Evolutionary conservation across 2,888 invertebrate genomes (phyloP).

Genomic region (Eupithecia exiguata): DNA sequence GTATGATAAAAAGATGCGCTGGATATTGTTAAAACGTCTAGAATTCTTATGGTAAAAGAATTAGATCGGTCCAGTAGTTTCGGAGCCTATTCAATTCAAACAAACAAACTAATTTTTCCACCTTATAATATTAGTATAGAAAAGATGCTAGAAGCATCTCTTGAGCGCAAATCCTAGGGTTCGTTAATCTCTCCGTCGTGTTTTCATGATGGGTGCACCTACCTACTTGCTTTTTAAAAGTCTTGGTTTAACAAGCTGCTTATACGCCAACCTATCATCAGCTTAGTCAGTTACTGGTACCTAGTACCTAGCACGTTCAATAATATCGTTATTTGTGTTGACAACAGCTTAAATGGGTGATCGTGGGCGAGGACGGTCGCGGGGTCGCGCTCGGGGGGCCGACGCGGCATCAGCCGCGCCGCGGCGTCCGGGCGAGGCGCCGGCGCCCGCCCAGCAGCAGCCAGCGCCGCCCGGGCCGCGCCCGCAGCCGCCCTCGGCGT

Average conservation of each 20-base stretch:
- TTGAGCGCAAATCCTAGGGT: too few relatives aligned
- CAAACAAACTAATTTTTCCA: too few relatives aligned
- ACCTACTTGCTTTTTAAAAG: neutral
- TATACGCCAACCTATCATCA: neutral
- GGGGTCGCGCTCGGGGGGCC: slow-evolving; percentile 68
- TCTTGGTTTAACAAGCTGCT: neutral
- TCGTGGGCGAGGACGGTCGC: slow-evolving; percentile 68
- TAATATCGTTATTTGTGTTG: neutral
- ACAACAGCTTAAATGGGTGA: slow-evolving; percentile 60
- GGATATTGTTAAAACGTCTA: too few relatives aligned
- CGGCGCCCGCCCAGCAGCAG: slow-evolving; percentile 49
- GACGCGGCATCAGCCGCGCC: slow-evolving; percentile 53
- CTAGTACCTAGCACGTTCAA: neutral
- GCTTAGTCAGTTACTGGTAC: neutral
- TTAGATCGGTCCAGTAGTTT: too few relatives aligned
- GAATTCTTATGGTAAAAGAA: too few relatives aligned
- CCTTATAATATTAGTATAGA: too few relatives aligned
- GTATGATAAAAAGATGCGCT: too few relatives aligned
- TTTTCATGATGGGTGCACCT: neutral
- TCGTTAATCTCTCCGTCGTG: too few relatives aligned
- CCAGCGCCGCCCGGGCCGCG: slow-evolving; percentile 56
- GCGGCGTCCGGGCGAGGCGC: slow-evolving; percentile 57
- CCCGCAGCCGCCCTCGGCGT: slow-evolving; percentile 71
- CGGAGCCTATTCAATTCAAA: too few relatives aligned
- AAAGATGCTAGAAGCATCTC: too few relatives aligned